These are phyloP conservation scores for Microplitis manilae DNA, from an alignment of 2,888 invertebrate species.

Conservation along the genomic window DNA sequence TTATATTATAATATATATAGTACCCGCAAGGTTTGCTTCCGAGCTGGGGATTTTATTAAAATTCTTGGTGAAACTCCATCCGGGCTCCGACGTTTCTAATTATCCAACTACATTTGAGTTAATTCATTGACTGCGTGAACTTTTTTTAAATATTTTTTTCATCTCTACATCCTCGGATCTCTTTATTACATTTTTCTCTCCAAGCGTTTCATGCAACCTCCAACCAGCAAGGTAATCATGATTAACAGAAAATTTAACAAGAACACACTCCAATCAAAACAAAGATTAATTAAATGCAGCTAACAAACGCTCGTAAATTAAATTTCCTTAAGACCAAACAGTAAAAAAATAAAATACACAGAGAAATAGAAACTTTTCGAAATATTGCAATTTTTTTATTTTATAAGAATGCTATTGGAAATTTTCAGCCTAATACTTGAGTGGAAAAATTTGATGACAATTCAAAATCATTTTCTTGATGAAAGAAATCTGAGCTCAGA, in stretches of 20 bases:
- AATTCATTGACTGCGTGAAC: slow-evolving; percentile 34
- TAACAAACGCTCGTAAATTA: too few relatives aligned
- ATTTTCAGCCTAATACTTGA: too few relatives aligned
- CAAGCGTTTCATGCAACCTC: slow-evolving; percentile 3
- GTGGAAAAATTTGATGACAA: too few relatives aligned
- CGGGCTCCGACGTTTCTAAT: slow-evolving; percentile 47
- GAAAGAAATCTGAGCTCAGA: too few relatives aligned
- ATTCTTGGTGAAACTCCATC: slow-evolving; percentile 50
- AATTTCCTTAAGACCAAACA: too few relatives aligned
- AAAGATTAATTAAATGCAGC: neutral
- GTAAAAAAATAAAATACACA: too few relatives aligned
- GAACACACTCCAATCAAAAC: neutral
- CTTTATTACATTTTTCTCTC: neutral
- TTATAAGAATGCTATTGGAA: too few relatives aligned
- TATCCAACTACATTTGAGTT: slow-evolving; percentile 46
- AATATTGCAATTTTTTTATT: too few relatives aligned
- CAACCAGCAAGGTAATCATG: neutral
- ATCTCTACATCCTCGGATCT: neutral
- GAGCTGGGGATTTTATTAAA: slow-evolving; percentile 51
- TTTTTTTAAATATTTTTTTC: slow-evolving; percentile 26
- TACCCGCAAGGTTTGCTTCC: slow-evolving; percentile 16
- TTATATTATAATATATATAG: slow-evolving; percentile 2
- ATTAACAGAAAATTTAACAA: neutral
- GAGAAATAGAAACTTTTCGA: too few relatives aligned
- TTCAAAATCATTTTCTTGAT: too few relatives aligned